Evolutionary conservation across 2,113 vertebrate species (phyloP).

Genomic region (Muntiacus muntjak): DNA sequence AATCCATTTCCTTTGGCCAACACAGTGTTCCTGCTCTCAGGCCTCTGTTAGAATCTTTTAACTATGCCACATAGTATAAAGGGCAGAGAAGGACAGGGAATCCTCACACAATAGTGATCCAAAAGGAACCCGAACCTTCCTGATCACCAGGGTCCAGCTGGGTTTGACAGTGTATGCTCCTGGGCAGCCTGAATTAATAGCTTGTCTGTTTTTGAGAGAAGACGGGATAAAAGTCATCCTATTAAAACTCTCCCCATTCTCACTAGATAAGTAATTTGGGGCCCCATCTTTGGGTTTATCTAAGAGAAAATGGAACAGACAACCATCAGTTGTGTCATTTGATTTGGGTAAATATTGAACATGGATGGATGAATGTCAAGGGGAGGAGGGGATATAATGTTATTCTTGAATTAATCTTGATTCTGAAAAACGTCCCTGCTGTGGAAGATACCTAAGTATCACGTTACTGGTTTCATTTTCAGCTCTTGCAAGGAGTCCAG

Average conservation of each 20-base stretch:
- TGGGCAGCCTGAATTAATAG: not conserved
- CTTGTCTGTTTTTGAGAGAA: not conserved
- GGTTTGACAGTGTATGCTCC: not conserved
- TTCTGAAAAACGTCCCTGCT: conserved; percentile 15
- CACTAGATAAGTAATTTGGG: not conserved
- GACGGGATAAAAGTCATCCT: not conserved
- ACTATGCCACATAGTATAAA: not conserved
- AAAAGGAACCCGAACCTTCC: not conserved
- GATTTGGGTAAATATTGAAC: conserved; percentile 27
- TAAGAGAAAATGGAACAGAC: not conserved
- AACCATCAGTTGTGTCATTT: not conserved
- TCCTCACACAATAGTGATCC: not conserved
- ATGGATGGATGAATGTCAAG: not conserved
- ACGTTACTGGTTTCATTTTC: not conserved
- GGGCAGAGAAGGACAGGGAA: not conserved
- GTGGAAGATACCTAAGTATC: not conserved
- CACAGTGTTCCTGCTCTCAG: not conserved
- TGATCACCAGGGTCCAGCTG: not conserved
- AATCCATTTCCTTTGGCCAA: not conserved
- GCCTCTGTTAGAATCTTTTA: not conserved
- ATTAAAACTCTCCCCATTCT: not conserved
- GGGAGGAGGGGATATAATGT: not conserved
- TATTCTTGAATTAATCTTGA: not conserved
- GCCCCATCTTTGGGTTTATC: not conserved
- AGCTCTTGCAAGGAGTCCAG: not conserved